Base-by-base conservation (phyloP, 2,888 invertebrate species). In the Drosophila subsilvestris region DNA sequence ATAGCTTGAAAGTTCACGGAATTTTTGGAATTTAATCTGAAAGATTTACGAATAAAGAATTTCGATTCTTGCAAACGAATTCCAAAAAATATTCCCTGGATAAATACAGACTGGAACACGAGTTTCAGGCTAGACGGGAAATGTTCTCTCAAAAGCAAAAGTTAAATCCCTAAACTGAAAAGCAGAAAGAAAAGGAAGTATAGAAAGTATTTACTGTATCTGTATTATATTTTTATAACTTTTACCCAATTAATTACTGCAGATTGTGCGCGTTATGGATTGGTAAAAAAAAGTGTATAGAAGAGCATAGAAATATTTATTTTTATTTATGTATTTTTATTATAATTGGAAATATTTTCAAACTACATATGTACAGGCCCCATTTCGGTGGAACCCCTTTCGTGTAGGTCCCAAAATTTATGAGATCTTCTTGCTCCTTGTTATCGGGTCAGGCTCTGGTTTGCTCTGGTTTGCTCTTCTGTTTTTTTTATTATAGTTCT, bases 341-440 rank as follows among this genome's bases (percentile, higher is more conserved):
- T 37, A 14, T 2, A 37, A 37, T 14, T 6, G 37, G 37, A 14
- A 37, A 37, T 37, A 37, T 37, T 37, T 14, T 7, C 14, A 37
- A 14, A 7, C 37, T 25, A 4, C 25, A n/a, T n/a, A n/a, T n/a
- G 22, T 29, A 12, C 10, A 3, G 4, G 29, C 29, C 29, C 29
- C 29, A 29, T 10, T 37, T 37, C 37, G 37, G 14, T 37, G 37
- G 37, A 37, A 14, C 37, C 1, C 1, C 37, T 37, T 14, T 37
- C 37, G 14, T 1, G 37, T 37, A 7, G 37, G 37, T 14, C 14
- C 14, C 14, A 6, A 22, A 61, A 61, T 69, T 69, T 69, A 61
- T 69, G 61, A 53, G 43, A 54, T 69, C 27, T 51, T 12, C 17
- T n/a, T 68, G 61, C 61, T 61, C 62, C 61, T 55, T 61, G 49